A percentile compares a stretch with the other conserved stretches of the same genome.
Conservation (phyloP, 2,888 invertebrate genomes). For the Byasa hedistus region DNA sequence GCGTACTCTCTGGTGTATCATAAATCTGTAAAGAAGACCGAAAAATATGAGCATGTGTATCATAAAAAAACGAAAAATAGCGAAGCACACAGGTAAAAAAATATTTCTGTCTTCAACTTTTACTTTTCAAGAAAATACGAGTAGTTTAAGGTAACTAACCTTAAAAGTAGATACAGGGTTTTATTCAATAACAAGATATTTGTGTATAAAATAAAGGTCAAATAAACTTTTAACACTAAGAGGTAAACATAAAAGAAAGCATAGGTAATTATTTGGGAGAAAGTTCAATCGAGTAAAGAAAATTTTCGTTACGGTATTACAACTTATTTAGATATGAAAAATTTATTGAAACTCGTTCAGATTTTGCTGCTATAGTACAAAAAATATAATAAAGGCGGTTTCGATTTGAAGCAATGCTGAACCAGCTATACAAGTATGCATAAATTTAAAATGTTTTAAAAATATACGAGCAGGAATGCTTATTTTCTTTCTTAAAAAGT, state of each 20-base stretch:
- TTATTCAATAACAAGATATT: too few species aligned
- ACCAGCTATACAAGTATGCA: not conserved
- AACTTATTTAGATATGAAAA: not conserved
- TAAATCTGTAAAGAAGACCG: slow-evolving; percentile 68
- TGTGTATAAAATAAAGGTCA: too few species aligned
- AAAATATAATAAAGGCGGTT: not conserved
- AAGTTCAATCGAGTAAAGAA: too few species aligned
- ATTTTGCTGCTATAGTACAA: not conserved
- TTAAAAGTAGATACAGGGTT: too few species aligned
- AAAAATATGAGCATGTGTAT: slow-evolving; percentile 3
- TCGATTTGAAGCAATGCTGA: not conserved
- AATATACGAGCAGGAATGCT: slow-evolving; percentile 11
- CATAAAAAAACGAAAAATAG: not conserved
- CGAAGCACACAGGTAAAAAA: too few species aligned
- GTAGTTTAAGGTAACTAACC: too few species aligned
- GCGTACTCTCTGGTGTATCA: slow-evolving; percentile 75
- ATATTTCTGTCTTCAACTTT: too few species aligned
- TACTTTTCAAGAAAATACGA: too few species aligned
- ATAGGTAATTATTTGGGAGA: too few species aligned
- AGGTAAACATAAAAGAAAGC: too few species aligned
- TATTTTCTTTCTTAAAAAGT: slow-evolving; percentile 21
- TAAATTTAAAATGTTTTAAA: not conserved
- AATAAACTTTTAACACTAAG: too few species aligned
- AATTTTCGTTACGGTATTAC: too few species aligned
- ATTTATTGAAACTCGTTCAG: not conserved